phyloP scores from a whole-genome alignment of 2,113 vertebrate genomes.

The Climacteris rufus region DNA sequence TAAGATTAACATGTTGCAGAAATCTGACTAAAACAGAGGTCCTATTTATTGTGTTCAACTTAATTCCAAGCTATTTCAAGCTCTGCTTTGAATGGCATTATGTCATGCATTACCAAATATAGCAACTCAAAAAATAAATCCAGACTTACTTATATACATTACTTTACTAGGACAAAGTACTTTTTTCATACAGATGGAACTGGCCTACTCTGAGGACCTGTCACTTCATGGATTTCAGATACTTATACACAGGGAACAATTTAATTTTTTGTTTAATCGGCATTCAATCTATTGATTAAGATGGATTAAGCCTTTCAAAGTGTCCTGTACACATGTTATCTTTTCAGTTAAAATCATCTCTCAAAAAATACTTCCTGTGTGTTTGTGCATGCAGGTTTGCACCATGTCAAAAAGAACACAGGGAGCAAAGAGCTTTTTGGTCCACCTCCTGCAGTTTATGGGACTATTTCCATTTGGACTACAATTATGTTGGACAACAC shows the following conservation, averaged over 20 bases:
- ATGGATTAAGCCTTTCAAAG: neutral
- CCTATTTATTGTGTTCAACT: neutral
- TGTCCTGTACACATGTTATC: neutral
- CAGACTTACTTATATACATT: neutral
- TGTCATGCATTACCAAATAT: neutral
- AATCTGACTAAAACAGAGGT: neutral
- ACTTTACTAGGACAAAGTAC: neutral
- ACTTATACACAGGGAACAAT: neutral
- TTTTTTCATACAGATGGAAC: neutral
- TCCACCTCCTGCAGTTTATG: neutral
- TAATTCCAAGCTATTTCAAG: conserved; percentile 11
- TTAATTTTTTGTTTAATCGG: neutral
- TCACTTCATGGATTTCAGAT: neutral
- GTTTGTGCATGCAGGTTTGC: neutral
- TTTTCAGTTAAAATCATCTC: neutral
- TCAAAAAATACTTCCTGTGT: neutral
- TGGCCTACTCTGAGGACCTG: neutral
- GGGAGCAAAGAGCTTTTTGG: neutral
- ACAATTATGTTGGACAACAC: neutral
- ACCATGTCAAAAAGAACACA: neutral
- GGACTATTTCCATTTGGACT: neutral
- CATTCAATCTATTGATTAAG: neutral
- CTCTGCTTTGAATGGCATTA: neutral
- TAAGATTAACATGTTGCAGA: neutral
- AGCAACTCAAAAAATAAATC: neutral